These are phyloP conservation scores for Apeltes quadracus DNA, from an alignment of 2,113 vertebrate genomes.

Conservation along the genomic window DNA sequence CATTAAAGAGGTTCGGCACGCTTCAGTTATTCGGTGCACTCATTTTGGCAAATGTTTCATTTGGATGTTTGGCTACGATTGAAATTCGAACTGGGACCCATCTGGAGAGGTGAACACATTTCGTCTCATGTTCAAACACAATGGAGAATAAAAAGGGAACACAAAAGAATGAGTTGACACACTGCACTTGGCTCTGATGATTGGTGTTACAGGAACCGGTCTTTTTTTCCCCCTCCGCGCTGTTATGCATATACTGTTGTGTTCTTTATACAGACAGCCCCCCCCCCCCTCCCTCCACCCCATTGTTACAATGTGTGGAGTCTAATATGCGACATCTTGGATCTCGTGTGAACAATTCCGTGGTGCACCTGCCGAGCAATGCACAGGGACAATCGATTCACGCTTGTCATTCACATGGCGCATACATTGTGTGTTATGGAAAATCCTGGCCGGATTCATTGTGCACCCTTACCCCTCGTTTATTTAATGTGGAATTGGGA, in stretches of 20 bases:
- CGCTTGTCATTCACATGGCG: neutral
- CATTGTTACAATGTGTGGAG: neutral
- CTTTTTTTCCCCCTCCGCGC: too few relatives aligned
- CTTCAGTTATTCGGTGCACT: neutral
- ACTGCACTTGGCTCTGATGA: neutral
- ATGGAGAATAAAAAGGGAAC: neutral
- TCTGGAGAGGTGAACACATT: conserved; percentile 25
- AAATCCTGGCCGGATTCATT: conserved; percentile 7
- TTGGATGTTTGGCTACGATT: conserved; percentile 34
- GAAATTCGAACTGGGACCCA: conserved; percentile 25
- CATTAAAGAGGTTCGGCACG: conserved; percentile 4
- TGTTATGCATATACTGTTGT: neutral
- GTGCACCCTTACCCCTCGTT: conserved; percentile 16
- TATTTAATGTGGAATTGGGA: conserved; percentile 3
- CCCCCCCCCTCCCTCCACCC: too few relatives aligned
- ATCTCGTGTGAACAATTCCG: neutral
- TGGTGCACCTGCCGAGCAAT: conserved; percentile 14
- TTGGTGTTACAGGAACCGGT: neutral
- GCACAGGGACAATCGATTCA: neutral
- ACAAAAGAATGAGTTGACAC: neutral
- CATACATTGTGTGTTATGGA: conserved; percentile 10
- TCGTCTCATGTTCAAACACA: neutral
- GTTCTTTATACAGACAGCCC: neutral
- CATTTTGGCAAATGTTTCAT: conserved; percentile 21
- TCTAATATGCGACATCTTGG: conserved; percentile 4